Base-by-base conservation (phyloP, 2,113 vertebrate species). In the Macrotis lagotis region DNA sequence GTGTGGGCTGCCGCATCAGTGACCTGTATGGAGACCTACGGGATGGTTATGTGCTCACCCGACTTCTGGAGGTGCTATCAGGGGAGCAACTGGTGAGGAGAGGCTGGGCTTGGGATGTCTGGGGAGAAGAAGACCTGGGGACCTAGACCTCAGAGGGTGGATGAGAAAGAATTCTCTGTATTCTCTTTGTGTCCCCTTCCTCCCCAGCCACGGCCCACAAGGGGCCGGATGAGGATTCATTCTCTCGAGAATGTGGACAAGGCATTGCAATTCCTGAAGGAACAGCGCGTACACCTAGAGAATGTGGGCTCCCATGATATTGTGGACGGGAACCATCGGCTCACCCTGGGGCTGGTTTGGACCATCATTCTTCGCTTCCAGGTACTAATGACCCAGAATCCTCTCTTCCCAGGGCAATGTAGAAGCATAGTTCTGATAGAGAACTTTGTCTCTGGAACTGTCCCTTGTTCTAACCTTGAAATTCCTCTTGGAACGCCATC, bases 281-380 rank as follows among this genome's bases (percentile, higher is more conserved):
- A 99, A 96, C 99, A 99, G 97, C 98, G 99, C 0, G 99, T 99
- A 25, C 99, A 99, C 96, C 98, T 99, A 97, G 99, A 99, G 98
- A 99, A 99, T 14, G 99, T 99, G 25, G 99, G 99, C 26, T 99
- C 99, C 0, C 99, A 99, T 0, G 99, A 99, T 98, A 99, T 99
- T 0, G 99, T 99, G 52, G 99, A 99, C 0, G 99, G 99, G 50
- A 99, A 99, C 98, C 99, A 99, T 95, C 98, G 99, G 28, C 99
- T 99, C 91, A 99, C 99, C 0, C 98, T 99, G 14, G 99, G 99
- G 91, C 99, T 99, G 89, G 98, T 99, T 97, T 99, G 99, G 99
- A 99, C 99, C 96, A 99, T 99, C 98, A 99, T 99, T 96, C 98
- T 99, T 0, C 99, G 99, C 94, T 99, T 99, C 97, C 99, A 99